Conservation (phyloP, 2,797 vertebrate genomes). For the Aplochiton taeniatus region DNA sequence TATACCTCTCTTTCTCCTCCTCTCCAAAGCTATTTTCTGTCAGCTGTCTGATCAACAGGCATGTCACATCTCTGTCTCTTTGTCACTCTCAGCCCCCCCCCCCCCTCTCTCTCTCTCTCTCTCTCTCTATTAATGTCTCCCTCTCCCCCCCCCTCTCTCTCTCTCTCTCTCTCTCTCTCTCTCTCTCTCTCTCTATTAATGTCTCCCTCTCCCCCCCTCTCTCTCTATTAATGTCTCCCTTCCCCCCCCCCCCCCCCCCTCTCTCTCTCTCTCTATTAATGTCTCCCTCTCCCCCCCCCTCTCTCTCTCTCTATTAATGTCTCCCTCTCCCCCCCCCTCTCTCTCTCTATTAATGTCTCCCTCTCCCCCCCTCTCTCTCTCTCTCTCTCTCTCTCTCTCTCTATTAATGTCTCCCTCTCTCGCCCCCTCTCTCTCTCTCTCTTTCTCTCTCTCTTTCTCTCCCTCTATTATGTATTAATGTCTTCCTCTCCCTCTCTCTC, state of each 20-base stretch:
- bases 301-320: no score
- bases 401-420: neutral
- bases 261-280: no score
- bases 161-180: neutral
- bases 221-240: no score
- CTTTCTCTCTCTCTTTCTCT: neutral
- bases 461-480: no score
- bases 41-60: no score
- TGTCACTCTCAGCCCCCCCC: neutral
- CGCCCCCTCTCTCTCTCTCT: neutral
- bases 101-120: neutral
- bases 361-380: neutral
- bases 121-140: neutral
- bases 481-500: neutral
- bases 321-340: neutral
- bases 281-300: no score
- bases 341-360: neutral
- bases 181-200: neutral
- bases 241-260: no score
- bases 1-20: no score
- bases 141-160: neutral
- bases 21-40: no score
- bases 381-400: neutral
- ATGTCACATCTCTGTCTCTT: no score
- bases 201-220: no score